Percentiles rank a stretch among this genome's conserved stretches.
Evolutionary conservation across 2,797 vertebrate genomes (phyloP).

Genomic region (Mus caroli): DNA sequence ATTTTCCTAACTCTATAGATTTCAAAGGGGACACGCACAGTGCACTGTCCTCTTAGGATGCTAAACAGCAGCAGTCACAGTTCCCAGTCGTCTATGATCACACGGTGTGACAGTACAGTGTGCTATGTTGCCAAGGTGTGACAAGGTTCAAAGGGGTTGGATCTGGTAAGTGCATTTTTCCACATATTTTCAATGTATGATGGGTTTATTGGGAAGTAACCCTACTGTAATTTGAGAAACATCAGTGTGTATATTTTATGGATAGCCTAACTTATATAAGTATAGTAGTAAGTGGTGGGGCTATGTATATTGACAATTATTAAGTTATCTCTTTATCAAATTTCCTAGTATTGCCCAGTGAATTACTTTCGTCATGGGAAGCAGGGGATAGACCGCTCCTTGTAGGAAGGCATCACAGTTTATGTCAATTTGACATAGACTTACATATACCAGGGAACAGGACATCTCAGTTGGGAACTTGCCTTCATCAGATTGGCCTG

Average conservation of each 20-base stretch:
- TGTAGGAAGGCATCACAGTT: background rate
- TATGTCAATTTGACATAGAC: background rate
- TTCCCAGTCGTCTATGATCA: background rate
- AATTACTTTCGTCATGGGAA: constrained; percentile 23
- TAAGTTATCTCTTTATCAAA: background rate
- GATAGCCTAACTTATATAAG: constrained; percentile 28
- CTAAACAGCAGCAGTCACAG: background rate
- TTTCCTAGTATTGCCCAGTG: constrained; percentile 21
- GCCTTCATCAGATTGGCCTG: background rate
- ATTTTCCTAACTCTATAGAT: background rate
- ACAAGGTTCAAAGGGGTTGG: background rate
- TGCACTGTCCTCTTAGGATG: background rate
- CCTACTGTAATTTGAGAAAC: background rate
- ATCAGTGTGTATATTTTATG: background rate
- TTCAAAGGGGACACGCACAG: background rate
- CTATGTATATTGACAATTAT: background rate
- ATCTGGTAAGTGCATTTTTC: background rate
- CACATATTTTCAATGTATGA: background rate
- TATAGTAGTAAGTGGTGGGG: background rate
- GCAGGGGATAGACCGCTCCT: background rate
- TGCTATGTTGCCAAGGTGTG: background rate
- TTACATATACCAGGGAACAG: background rate
- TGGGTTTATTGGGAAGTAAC: background rate
- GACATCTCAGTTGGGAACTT: background rate
- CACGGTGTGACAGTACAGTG: background rate